A percentile compares a stretch with the other conserved stretches of the same genome.
Evolutionary conservation across 2,113 vertebrate species (phyloP).

Genomic region (Takifugu flavidus): DNA sequence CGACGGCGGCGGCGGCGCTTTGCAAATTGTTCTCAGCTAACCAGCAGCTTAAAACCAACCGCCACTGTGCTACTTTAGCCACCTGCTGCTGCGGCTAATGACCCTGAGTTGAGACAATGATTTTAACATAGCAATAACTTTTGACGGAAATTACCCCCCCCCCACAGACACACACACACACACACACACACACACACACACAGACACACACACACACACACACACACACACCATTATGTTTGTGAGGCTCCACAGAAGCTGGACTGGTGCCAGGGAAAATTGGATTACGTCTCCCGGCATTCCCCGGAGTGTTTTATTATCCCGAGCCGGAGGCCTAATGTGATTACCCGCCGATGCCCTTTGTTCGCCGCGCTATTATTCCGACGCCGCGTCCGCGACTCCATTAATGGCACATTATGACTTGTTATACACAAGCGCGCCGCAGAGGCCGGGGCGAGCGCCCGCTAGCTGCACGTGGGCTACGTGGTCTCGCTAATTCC

Average conservation of each 20-base stretch:
- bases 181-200: too few relatives aligned
- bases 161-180: too few relatives aligned
- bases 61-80: not conserved
- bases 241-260: constrained; percentile 40
- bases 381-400: constrained; percentile 53
- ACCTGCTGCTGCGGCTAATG: too few relatives aligned
- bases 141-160: too few relatives aligned
- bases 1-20: not conserved
- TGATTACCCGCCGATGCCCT: constrained; percentile 71
- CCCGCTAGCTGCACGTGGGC: not conserved
- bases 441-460: constrained; percentile 26
- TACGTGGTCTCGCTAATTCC: too few relatives aligned
- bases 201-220: too few relatives aligned
- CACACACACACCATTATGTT: constrained; percentile 41
- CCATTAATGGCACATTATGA: constrained; percentile 70
- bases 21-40: constrained; percentile 4
- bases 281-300: constrained; percentile 68
- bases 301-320: constrained; percentile 68
- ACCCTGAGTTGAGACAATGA: too few relatives aligned
- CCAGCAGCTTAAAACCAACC: not conserved
- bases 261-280: constrained; percentile 65
- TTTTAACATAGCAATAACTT: too few relatives aligned
- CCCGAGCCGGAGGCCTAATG: constrained; percentile 66
- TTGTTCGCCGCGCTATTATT: constrained; percentile 61
- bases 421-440: constrained; percentile 45